phyloP scores from a whole-genome alignment of 2,113 vertebrate species.

The Pyxicephalus adspersus region DNA sequence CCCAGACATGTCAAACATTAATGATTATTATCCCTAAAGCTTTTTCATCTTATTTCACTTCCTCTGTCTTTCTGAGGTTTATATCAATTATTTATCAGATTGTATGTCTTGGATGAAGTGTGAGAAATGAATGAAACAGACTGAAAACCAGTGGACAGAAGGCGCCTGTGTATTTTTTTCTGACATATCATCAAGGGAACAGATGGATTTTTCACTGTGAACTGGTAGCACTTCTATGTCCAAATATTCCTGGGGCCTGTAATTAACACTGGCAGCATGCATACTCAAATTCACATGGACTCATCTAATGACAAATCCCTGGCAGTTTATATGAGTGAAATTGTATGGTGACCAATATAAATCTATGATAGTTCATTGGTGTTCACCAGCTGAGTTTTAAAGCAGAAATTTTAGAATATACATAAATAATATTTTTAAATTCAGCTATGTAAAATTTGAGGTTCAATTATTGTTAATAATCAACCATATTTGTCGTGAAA shows the following conservation, averaged over 20 bases:
- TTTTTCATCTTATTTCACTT: neutral
- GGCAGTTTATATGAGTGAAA: neutral
- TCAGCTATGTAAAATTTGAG: too few species aligned
- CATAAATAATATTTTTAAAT: too few species aligned
- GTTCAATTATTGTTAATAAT: too few species aligned
- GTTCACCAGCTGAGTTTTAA: too few species aligned
- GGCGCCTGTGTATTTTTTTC: neutral
- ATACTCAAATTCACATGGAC: neutral
- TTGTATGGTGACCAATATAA: too few species aligned
- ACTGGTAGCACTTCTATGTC: constrained; percentile 12
- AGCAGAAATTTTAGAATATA: too few species aligned
- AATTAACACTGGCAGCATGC: neutral
- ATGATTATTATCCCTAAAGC: neutral
- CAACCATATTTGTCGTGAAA: too few species aligned
- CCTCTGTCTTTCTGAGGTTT: neutral
- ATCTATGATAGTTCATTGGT: too few species aligned
- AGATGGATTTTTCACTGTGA: constrained; percentile 46
- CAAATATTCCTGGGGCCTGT: constrained; percentile 13
- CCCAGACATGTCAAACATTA: neutral
- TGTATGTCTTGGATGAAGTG: constrained; percentile 19
- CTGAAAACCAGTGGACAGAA: constrained; percentile 21
- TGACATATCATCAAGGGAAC: constrained; percentile 47
- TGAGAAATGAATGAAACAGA: constrained; percentile 29
- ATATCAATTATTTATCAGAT: constrained; percentile 35
- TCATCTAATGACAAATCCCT: neutral